Percentiles rank a stretch among this genome's conserved stretches.
phyloP scores from a whole-genome alignment of 2,888 invertebrate species.

The Hipparchia sbordonii region DNA sequence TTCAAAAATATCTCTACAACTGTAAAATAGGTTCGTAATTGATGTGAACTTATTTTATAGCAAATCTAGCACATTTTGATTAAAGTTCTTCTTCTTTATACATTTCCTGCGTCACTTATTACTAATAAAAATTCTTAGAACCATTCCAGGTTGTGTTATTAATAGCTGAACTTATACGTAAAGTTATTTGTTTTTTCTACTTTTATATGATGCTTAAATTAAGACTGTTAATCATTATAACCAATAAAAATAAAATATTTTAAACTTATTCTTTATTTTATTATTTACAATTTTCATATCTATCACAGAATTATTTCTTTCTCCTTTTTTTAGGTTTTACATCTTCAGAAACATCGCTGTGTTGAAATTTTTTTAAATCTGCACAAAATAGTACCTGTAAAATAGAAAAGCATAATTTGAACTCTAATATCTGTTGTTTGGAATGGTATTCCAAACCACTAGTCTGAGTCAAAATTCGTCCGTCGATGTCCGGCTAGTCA shows the following conservation, averaged over 20 bases:
- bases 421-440: no score
- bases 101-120: background rate
- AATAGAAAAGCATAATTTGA: background rate
- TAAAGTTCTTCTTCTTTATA: no score
- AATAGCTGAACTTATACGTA: slow-evolving; percentile 4
- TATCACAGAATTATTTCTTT: slow-evolving; percentile 42
- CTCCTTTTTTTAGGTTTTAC: slow-evolving; percentile 58
- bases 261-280: background rate
- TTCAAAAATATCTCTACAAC: no score
- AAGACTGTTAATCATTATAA: slow-evolving; percentile 10
- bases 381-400: slow-evolving; percentile 90
- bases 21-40: no score
- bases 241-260: slow-evolving; percentile 10
- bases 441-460: no score
- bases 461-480: no score
- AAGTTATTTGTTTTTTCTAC: slow-evolving; percentile 18
- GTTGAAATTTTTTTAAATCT: slow-evolving; percentile 89
- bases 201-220: slow-evolving; percentile 21
- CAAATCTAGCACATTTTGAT: no score
- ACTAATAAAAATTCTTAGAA: slow-evolving; percentile 5
- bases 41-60: no score
- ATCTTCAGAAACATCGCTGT: slow-evolving; percentile 45
- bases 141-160: slow-evolving; percentile 37
- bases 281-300: slow-evolving; percentile 38
- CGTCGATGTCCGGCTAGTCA: no score